Percentiles rank a stretch among this genome's conserved stretches.
Evolutionary conservation across 2,888 invertebrate species (phyloP).

Genomic region (Diplazon laetatorius): DNA sequence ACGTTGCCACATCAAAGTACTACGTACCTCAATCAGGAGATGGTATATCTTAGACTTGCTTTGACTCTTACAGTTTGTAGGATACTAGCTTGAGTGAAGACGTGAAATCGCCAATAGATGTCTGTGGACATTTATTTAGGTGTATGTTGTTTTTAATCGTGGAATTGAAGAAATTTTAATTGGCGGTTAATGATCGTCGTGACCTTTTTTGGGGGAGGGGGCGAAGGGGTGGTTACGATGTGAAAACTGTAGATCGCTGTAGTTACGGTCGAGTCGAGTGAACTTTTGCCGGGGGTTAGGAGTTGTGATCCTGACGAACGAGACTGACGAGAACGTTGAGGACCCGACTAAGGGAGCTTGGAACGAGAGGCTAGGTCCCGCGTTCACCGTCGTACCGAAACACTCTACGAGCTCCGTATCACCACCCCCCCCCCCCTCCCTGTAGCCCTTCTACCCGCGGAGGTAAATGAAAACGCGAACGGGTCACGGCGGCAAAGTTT

Average conservation of each 20-base stretch:
- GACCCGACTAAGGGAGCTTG: not conserved
- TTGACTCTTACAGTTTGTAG: too few species aligned
- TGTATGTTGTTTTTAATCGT: not conserved
- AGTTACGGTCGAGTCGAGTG: not conserved
- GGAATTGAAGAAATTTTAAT: not conserved
- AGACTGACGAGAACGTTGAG: conserved; percentile 16
- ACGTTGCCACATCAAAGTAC: too few species aligned
- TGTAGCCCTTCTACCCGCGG: too few species aligned
- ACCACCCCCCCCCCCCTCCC: too few species aligned
- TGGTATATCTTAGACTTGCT: too few species aligned
- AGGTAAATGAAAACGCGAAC: conserved; percentile 51
- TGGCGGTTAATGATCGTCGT: not conserved
- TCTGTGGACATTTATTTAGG: not conserved
- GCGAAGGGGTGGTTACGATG: not conserved
- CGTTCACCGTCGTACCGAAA: not conserved
- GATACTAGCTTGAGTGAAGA: too few species aligned
- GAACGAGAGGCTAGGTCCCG: not conserved
- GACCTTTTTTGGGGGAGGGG: too few species aligned
- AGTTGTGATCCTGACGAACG: conserved; percentile 5
- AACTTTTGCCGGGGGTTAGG: conserved; percentile 19
- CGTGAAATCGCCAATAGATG: not conserved
- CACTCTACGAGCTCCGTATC: conserved; percentile 6
- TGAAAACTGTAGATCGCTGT: conserved; percentile 12
- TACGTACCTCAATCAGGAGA: too few species aligned
- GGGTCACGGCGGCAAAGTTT: conserved; percentile 61